phyloP scores from a whole-genome alignment of 2,797 vertebrate species.

The Hyperoplus immaculatus region DNA sequence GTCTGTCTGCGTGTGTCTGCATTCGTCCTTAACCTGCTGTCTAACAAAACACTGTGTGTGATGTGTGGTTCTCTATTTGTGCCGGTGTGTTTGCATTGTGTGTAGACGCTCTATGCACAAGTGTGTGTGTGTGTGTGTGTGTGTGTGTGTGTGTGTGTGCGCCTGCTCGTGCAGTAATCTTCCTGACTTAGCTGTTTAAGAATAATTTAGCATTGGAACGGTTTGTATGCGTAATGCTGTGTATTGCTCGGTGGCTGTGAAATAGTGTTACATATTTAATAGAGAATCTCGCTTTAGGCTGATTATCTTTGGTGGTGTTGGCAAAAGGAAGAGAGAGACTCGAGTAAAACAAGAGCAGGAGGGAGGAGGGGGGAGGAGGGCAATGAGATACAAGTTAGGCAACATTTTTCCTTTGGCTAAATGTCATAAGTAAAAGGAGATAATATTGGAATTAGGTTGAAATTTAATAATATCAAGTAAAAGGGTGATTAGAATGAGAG shows the following conservation, averaged over 20 bases:
- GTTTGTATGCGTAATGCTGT: conserved; percentile 51
- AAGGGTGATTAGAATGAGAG: conserved; percentile 30
- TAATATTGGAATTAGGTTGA: conserved; percentile 16
- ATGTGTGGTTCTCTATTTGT: not conserved
- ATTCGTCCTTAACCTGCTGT: too few relatives aligned
- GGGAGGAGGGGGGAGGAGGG: not conserved
- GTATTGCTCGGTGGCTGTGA: conserved; percentile 50
- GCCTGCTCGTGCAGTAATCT: conserved; percentile 35
- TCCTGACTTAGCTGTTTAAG: conserved; percentile 37
- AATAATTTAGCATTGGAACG: conserved; percentile 47
- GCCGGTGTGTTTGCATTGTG: not conserved
- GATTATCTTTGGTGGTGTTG: conserved; percentile 54
- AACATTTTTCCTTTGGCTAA: conserved; percentile 28
- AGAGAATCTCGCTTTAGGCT: conserved; percentile 60
- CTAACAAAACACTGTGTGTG: not conserved
- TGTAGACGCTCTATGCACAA: not conserved
- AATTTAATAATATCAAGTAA: conserved; percentile 44
- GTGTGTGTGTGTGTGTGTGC: conserved; percentile 31
- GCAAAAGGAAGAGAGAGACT: conserved; percentile 26
- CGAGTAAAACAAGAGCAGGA: conserved; percentile 16
- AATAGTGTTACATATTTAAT: conserved; percentile 60
- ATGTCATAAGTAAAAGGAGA: conserved; percentile 33
- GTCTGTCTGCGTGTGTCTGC: not conserved
- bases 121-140: conserved; percentile 26
- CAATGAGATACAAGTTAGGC: conserved; percentile 14